A percentile compares a stretch with the other conserved stretches of the same genome.
phyloP scores from a whole-genome alignment of 1,140 invertebrate species.

The Leucophenga varia region DNA sequence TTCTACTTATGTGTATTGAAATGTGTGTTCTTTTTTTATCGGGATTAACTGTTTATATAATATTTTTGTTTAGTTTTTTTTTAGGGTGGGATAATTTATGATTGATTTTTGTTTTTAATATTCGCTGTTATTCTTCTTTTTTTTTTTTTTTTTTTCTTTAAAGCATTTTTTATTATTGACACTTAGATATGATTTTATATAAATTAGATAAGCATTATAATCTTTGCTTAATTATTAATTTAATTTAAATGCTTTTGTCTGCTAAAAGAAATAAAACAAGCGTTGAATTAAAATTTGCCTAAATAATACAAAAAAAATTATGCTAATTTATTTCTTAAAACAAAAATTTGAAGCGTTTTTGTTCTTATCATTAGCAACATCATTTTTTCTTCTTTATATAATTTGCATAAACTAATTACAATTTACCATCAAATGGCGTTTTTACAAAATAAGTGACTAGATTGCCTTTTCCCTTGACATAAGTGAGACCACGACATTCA shows the following conservation, averaged over 20 bases:
- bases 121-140: too few species aligned
- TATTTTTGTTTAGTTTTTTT: constrained; percentile 11
- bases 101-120: constrained; percentile 17
- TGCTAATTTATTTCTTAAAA: constrained; percentile 9
- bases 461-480: constrained; percentile 93
- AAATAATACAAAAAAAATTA: constrained; percentile 21
- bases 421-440: constrained; percentile 68
- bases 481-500: constrained; percentile 83
- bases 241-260: too few species aligned
- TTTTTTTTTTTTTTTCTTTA: constrained; percentile 22
- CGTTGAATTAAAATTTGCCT: constrained; percentile 22
- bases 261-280: constrained; percentile 38
- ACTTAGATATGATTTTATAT: constrained; percentile 9
- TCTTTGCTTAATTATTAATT: too few species aligned
- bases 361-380: not conserved
- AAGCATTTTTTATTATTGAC: constrained; percentile 17
- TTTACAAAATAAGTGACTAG: constrained; percentile 90
- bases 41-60: constrained; percentile 5
- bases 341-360: constrained; percentile 13
- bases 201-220: constrained; percentile 23
- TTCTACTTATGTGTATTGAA: too few species aligned
- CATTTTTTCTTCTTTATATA: not conserved
- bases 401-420: constrained; percentile 35
- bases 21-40: too few species aligned
- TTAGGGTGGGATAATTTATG: constrained; percentile 36